These are phyloP conservation scores for Drosophila subquinaria DNA, from an alignment of 2,888 invertebrate genomes.

Conservation along the genomic window DNA sequence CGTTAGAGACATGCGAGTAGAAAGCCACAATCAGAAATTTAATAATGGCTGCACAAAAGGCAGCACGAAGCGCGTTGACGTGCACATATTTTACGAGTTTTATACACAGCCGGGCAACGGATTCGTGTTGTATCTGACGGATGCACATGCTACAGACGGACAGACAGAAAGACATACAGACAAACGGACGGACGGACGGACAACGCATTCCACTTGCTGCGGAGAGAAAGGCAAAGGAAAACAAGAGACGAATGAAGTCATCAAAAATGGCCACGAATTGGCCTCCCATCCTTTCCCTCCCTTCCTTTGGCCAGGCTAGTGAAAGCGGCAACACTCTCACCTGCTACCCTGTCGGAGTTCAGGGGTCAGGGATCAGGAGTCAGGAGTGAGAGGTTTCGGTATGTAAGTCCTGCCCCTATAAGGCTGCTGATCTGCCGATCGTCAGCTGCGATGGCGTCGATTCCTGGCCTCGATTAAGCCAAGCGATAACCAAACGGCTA, in stretches of 20 bases:
- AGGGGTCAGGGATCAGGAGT: not conserved
- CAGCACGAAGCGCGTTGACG: constrained; percentile 79
- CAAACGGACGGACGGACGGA: constrained; percentile 8
- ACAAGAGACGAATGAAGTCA: constrained; percentile 70
- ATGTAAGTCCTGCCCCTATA: constrained; percentile 42
- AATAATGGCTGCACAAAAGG: constrained; percentile 82
- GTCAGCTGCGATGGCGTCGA: constrained; percentile 53
- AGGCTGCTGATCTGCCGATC: constrained; percentile 50
- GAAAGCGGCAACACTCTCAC: constrained; percentile 68
- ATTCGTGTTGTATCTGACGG: constrained; percentile 69
- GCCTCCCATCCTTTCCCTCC: constrained; percentile 7
- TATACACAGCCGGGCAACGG: constrained; percentile 60
- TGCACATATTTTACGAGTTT: constrained; percentile 82
- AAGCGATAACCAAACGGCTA: constrained; percentile 38
- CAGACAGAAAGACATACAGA: constrained; percentile 9
- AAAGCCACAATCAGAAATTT: constrained; percentile 83
- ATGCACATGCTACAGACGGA: constrained; percentile 67
- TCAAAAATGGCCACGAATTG: constrained; percentile 67
- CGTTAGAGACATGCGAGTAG: constrained; percentile 68
- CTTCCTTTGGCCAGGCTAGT: constrained; percentile 24
- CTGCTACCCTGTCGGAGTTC: constrained; percentile 25
- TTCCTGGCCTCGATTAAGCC: constrained; percentile 59
- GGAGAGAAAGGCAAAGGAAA: constrained; percentile 66
- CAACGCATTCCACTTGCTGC: constrained; percentile 56
- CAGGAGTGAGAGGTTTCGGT: not conserved